These are phyloP conservation scores for Diplazon laetatorius DNA, from an alignment of 2,888 invertebrate genomes.

Conservation along the genomic window DNA sequence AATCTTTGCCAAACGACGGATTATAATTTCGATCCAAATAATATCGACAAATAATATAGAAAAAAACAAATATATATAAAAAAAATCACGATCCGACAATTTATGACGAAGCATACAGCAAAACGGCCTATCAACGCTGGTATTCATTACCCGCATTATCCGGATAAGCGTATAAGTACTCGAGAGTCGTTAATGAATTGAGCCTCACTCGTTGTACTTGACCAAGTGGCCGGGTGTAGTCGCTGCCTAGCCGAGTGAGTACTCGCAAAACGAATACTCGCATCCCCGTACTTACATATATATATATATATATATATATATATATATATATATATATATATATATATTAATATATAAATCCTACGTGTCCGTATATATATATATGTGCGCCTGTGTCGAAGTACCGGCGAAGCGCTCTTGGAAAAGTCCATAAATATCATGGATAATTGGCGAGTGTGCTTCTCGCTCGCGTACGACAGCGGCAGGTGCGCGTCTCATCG, in stretches of 20 bases:
- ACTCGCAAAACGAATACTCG: conserved; percentile 12
- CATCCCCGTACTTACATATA: not conserved
- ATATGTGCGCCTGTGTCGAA: conserved; percentile 14
- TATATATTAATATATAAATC: no score
- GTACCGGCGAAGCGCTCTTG: conserved; percentile 59
- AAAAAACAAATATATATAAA: no score
- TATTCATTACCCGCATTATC: not conserved
- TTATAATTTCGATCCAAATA: not conserved
- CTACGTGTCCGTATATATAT: not conserved
- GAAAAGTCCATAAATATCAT: conserved; percentile 73
- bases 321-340: no score
- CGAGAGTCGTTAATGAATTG: conserved; percentile 22
- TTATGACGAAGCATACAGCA: no score
- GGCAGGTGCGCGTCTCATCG: conserved; percentile 68
- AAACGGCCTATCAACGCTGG: not conserved
- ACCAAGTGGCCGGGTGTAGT: conserved; percentile 4
- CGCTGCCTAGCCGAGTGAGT: conserved; percentile 12
- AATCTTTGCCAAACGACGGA: no score
- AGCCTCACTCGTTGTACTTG: conserved; percentile 21
- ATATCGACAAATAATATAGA: not conserved
- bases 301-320: no score
- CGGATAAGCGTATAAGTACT: not conserved
- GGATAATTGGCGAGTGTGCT: conserved; percentile 70
- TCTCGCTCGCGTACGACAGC: conserved; percentile 59
- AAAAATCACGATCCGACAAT: no score